These are phyloP conservation scores for Pteromalus puparum DNA, from an alignment of 1,140 invertebrate species.

Conservation along the genomic window DNA sequence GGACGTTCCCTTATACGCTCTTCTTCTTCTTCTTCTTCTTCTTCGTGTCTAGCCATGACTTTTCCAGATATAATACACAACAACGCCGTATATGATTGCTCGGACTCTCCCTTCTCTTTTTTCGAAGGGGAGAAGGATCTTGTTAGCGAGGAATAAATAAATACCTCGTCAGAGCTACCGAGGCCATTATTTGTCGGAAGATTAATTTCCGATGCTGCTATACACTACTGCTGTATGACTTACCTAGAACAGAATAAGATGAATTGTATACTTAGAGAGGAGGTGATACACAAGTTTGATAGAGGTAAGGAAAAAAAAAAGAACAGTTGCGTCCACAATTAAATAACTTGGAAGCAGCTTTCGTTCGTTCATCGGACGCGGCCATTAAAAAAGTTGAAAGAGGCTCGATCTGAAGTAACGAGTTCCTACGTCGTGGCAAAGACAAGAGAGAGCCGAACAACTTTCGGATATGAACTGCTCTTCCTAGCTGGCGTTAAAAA, in stretches of 20 bases:
- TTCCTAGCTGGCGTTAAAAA: neutral
- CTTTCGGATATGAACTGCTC: neutral
- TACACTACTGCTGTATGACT: neutral
- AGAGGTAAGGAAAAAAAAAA: neutral
- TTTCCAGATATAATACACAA: neutral
- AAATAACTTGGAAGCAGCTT: constrained; percentile 12
- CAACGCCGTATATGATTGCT: neutral
- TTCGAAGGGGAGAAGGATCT: too few relatives aligned
- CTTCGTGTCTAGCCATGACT: neutral
- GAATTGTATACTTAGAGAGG: neutral
- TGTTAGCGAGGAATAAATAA: neutral
- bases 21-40: too few relatives aligned
- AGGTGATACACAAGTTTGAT: neutral
- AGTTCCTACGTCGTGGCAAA: neutral
- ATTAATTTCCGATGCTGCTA: neutral
- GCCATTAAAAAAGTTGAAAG: constrained; percentile 28
- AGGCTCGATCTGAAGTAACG: constrained; percentile 1
- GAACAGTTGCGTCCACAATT: neutral
- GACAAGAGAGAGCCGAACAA: neutral
- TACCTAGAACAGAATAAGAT: constrained; percentile 1
- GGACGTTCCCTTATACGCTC: neutral
- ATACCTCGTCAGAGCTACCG: neutral
- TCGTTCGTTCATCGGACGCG: neutral
- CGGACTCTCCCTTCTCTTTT: neutral
- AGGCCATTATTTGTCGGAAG: neutral